phyloP scores from a whole-genome alignment of 2,888 invertebrate species.

The Macaria liturata region DNA sequence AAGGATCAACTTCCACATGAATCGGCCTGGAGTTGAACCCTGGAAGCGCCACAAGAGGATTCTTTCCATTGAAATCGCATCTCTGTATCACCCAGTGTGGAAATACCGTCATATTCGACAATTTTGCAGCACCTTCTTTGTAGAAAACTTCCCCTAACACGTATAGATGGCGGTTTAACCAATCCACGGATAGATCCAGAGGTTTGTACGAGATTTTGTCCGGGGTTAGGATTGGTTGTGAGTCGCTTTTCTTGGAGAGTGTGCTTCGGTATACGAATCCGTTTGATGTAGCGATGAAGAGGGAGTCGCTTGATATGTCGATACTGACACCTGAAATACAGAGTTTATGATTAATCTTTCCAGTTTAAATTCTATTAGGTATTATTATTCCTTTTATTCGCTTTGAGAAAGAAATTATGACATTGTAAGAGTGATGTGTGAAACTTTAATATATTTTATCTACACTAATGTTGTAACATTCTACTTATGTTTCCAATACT shows the following conservation, averaged over 20 bases:
- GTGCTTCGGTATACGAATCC: conserved; percentile 85
- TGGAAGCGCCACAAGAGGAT: conserved; percentile 87
- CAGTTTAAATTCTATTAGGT: too few relatives aligned
- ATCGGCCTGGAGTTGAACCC: conserved; percentile 88
- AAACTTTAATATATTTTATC: too few relatives aligned
- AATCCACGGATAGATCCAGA: conserved; percentile 91
- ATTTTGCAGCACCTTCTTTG: conserved; percentile 45
- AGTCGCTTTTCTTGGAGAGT: conserved; percentile 67
- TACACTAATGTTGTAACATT: too few relatives aligned
- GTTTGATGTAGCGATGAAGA: conserved; percentile 90
- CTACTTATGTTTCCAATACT: too few relatives aligned
- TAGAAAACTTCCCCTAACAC: conserved; percentile 89
- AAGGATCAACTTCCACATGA: conserved; percentile 95
- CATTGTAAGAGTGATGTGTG: too few relatives aligned
- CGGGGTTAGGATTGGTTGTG: conserved; percentile 81
- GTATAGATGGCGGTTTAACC: conserved; percentile 93
- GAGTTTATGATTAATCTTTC: too few relatives aligned
- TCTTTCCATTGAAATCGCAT: conserved; percentile 89
- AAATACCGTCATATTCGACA: conserved; percentile 51
- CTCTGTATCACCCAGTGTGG: conserved; percentile 88
- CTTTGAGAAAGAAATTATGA: too few relatives aligned
- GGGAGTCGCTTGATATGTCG: conserved; percentile 87
- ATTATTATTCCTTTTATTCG: too few relatives aligned
- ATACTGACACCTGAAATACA: conserved; percentile 87
- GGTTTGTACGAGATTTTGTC: conserved; percentile 85